Conservation (phyloP, 1,140 invertebrate species). For the Drosophila orosa region DNA sequence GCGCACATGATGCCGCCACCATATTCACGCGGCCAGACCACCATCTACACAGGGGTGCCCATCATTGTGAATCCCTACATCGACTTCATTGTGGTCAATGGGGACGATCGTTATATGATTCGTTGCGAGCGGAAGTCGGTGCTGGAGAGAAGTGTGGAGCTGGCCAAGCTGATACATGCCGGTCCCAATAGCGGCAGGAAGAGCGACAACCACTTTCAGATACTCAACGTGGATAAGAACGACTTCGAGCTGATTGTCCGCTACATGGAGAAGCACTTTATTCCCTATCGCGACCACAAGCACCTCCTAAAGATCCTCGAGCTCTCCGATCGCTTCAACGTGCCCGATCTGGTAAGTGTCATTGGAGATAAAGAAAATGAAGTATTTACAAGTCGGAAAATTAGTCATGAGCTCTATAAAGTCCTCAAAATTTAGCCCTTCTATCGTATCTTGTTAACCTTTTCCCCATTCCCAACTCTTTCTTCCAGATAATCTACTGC, state of each 20-base stretch:
- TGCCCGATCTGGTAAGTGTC: conserved; percentile 76
- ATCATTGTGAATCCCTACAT: conserved; percentile 82
- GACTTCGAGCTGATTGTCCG: conserved; percentile 82
- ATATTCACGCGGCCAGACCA: conserved; percentile 71
- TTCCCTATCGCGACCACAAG: conserved; percentile 81
- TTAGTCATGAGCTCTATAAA: too few species aligned
- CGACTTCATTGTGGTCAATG: conserved; percentile 82
- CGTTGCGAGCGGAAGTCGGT: conserved; percentile 79
- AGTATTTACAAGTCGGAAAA: too few species aligned
- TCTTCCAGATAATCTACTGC: conserved; percentile 74
- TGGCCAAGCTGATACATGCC: conserved; percentile 81
- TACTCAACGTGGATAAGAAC: conserved; percentile 78
- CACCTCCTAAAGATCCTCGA: conserved; percentile 81
- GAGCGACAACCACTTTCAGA: conserved; percentile 82
- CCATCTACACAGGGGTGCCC: conserved; percentile 75
- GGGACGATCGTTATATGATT: conserved; percentile 82
- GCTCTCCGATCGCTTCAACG: conserved; percentile 79
- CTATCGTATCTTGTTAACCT: background rate
- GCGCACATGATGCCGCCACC: conserved; percentile 56
- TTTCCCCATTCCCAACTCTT: background rate
- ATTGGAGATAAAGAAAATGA: too few species aligned
- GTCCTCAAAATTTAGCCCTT: too few species aligned
- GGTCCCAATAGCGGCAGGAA: conserved; percentile 80
- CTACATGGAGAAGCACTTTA: conserved; percentile 80
- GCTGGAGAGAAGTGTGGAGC: conserved; percentile 76